A percentile compares a stretch with the other conserved stretches of the same genome.
Conservation (phyloP, 1,140 invertebrate genomes). For the Onthophagus taurus region DNA sequence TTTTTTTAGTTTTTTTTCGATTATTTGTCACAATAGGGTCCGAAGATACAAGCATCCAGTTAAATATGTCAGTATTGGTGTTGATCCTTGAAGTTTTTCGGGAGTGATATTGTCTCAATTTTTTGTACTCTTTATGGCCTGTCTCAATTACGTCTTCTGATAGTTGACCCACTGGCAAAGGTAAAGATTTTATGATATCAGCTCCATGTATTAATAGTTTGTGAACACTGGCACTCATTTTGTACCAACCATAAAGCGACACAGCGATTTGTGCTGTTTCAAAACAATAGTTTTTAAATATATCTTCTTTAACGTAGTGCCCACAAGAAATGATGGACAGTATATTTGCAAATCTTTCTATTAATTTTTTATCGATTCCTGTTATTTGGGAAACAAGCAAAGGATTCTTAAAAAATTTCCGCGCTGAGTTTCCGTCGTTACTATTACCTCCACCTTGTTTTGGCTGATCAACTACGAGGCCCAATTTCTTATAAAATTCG, state of each 20-base stretch:
- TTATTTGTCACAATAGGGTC: too few species aligned
- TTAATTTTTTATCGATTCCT: too few species aligned
- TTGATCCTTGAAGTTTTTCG: slow-evolving; percentile 5
- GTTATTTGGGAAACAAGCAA: too few species aligned
- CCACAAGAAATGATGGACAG: not conserved
- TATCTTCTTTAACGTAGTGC: not conserved
- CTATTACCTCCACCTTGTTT: slow-evolving; percentile 1
- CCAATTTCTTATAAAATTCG: not conserved
- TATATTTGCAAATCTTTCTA: not conserved
- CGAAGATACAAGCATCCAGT: too few species aligned
- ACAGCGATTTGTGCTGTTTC: not conserved
- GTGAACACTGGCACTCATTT: slow-evolving; percentile 20
- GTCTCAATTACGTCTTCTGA: slow-evolving; percentile 26
- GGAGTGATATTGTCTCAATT: not conserved
- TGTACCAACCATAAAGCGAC: not conserved
- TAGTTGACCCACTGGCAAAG: slow-evolving; percentile 20
- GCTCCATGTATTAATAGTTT: slow-evolving; percentile 31
- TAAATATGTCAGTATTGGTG: not conserved
- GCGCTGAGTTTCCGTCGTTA: slow-evolving; percentile 1
- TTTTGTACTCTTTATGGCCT: slow-evolving; percentile 20
- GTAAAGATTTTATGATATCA: slow-evolving; percentile 23
- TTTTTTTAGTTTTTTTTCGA: too few species aligned
- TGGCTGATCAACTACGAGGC: slow-evolving; percentile 1
- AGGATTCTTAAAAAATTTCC: too few species aligned
- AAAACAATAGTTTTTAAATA: slow-evolving; percentile 1